phyloP scores from a whole-genome alignment of 2,797 vertebrate genomes.

The Protonibea diacanthus region DNA sequence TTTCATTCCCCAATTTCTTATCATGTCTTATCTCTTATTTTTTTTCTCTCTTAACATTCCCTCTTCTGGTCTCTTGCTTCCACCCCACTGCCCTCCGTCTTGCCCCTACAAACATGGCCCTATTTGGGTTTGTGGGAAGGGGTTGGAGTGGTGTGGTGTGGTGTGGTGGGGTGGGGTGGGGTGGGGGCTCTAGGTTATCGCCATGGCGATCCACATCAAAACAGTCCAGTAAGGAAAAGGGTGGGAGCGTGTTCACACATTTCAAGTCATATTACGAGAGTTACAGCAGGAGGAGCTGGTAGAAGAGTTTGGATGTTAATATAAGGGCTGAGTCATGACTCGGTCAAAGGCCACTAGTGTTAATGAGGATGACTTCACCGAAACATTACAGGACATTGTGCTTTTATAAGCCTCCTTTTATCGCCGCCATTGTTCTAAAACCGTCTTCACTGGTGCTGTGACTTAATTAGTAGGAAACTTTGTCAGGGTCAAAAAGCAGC shows the following conservation, averaged over 20 bases:
- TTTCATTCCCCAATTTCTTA: slow-evolving; percentile 10
- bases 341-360: slow-evolving; percentile 36
- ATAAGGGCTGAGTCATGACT: slow-evolving; percentile 60
- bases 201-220: slow-evolving; percentile 71
- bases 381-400: slow-evolving; percentile 17
- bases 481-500: background rate
- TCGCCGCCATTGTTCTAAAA: slow-evolving; percentile 19
- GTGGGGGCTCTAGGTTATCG: slow-evolving; percentile 68
- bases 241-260: slow-evolving; percentile 51
- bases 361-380: slow-evolving; percentile 52
- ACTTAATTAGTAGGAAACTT: slow-evolving; percentile 22
- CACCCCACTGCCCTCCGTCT: slow-evolving; percentile 52
- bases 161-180: background rate
- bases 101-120: slow-evolving; percentile 68
- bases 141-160: slow-evolving; percentile 25
- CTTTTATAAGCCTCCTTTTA: slow-evolving; percentile 35
- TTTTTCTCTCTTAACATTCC: slow-evolving; percentile 15
- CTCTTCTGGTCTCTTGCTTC: slow-evolving; percentile 36
- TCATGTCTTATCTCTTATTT: background rate
- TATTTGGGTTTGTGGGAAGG: slow-evolving; percentile 77
- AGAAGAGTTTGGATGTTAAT: slow-evolving; percentile 20
- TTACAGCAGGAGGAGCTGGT: slow-evolving; percentile 20
- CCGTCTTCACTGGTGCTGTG: background rate
- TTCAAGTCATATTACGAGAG: slow-evolving; percentile 44
- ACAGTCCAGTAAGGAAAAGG: slow-evolving; percentile 53